Evolutionary conservation across 2,797 vertebrate genomes (phyloP).

Genomic region (Rhyacichthys aspro): DNA sequence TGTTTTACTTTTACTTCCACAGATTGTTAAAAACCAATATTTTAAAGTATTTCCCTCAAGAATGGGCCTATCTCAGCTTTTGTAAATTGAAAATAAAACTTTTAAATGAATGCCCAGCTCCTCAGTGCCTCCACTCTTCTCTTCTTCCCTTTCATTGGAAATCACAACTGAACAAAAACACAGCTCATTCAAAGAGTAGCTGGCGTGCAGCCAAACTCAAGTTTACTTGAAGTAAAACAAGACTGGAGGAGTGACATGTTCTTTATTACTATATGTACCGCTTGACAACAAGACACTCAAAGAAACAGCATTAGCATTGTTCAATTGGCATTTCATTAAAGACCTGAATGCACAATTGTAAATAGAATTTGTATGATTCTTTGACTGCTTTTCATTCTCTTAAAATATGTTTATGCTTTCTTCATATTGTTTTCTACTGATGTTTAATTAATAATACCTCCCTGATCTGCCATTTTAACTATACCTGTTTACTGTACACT

Average conservation of each 20-base stretch:
- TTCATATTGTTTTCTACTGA: no score
- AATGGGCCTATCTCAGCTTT: not conserved
- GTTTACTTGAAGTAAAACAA: not conserved
- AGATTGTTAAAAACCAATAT: not conserved
- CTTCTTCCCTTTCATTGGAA: slow-evolving; percentile 1
- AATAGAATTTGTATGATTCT: no score
- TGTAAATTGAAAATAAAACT: not conserved
- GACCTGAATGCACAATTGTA: no score
- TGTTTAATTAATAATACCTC: no score
- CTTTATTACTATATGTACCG: not conserved
- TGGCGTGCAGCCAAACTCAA: slow-evolving; percentile 1
- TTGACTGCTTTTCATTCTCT: no score
- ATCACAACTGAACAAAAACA: slow-evolving; percentile 8
- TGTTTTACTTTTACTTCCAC: not conserved
- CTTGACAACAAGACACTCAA: no score
- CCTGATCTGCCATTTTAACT: no score
- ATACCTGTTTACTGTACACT: not conserved
- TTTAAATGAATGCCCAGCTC: not conserved
- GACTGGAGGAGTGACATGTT: not conserved
- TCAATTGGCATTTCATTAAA: no score
- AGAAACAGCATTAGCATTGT: not conserved
- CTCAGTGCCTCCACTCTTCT: not conserved
- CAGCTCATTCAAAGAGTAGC: slow-evolving; percentile 7
- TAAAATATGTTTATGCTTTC: no score
- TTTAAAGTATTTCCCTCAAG: not conserved